A percentile compares a stretch with the other conserved stretches of the same genome.
Evolutionary conservation across 2,888 invertebrate species (phyloP).

Genomic region (Leptinotarsa tumamoca): DNA sequence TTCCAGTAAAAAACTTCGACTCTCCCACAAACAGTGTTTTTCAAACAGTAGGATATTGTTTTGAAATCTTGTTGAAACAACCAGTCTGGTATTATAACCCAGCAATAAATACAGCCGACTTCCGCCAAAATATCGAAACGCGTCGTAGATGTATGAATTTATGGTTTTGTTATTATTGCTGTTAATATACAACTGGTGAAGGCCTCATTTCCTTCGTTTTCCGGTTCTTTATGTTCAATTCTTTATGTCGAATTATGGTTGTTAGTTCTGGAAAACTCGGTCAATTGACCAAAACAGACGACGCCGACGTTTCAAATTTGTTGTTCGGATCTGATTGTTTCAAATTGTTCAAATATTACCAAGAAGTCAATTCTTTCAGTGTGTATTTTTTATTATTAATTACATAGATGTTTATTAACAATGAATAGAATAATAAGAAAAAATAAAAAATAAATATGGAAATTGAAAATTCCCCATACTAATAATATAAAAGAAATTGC

Average conservation of each 20-base stretch:
- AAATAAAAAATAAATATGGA: too few relatives aligned
- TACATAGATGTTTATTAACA: too few relatives aligned
- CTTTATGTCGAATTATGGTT: conserved; percentile 12
- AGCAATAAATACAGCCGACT: conserved; percentile 54
- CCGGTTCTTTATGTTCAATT: conserved; percentile 23
- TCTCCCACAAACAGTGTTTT: too few relatives aligned
- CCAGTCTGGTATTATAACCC: conserved; percentile 55
- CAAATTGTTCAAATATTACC: neutral
- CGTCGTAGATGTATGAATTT: conserved; percentile 42
- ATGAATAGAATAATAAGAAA: too few relatives aligned
- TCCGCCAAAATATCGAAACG: conserved; percentile 45
- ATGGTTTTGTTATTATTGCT: conserved; percentile 44
- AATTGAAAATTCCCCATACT: too few relatives aligned
- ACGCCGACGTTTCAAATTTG: neutral
- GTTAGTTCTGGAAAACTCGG: neutral
- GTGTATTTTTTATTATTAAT: neutral
- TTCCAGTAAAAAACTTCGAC: too few relatives aligned
- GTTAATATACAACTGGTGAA: conserved; percentile 37
- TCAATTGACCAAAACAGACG: neutral
- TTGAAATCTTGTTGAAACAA: conserved; percentile 54
- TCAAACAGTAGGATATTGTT: neutral
- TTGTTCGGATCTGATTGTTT: neutral
- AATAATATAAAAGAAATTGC: too few relatives aligned
- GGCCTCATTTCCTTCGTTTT: conserved; percentile 41
- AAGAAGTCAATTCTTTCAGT: neutral